These are phyloP conservation scores for Macrostomum lignano DNA, from an alignment of 1,140 invertebrate species.

Conservation along the genomic window DNA sequence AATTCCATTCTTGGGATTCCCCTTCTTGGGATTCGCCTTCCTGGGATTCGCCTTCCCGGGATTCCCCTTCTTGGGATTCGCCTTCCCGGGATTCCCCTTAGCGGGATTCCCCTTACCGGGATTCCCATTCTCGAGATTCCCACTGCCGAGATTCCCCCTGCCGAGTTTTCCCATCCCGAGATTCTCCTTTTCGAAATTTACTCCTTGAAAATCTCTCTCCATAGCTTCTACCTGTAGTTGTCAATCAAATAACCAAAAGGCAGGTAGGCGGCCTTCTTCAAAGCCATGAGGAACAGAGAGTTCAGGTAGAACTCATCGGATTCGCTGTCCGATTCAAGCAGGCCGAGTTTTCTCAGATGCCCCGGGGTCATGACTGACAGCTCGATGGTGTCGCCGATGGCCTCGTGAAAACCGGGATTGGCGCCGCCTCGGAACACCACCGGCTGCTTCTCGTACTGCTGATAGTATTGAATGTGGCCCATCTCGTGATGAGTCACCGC, in stretches of 20 bases:
- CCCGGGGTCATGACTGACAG: constrained; percentile 49
- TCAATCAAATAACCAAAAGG: constrained; percentile 54
- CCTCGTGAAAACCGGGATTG: constrained; percentile 59
- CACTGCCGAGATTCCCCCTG: too few relatives aligned
- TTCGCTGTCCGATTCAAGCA: constrained; percentile 39
- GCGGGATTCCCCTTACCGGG: too few relatives aligned
- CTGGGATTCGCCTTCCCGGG: too few relatives aligned
- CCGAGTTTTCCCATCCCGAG: too few relatives aligned
- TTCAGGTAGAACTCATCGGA: constrained; percentile 41
- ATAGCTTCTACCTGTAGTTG: constrained; percentile 51
- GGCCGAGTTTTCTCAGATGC: constrained; percentile 47
- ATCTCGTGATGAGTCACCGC: constrained; percentile 46
- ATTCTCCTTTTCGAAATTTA: too few relatives aligned
- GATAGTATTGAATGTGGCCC: constrained; percentile 47
- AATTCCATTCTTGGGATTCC: too few relatives aligned
- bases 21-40: too few relatives aligned
- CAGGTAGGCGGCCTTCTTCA: constrained; percentile 51
- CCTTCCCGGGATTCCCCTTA: too few relatives aligned
- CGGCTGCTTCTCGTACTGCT: constrained; percentile 39
- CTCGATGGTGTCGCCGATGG: constrained; percentile 59
- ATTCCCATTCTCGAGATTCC: too few relatives aligned
- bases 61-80: too few relatives aligned
- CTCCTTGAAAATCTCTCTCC: too few relatives aligned
- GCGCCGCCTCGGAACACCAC: constrained; percentile 39
- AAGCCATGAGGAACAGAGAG: constrained; percentile 42